A percentile compares a stretch with the other conserved stretches of the same genome.
phyloP scores from a whole-genome alignment of 2,888 invertebrate genomes.

The Operophtera brumata region DNA sequence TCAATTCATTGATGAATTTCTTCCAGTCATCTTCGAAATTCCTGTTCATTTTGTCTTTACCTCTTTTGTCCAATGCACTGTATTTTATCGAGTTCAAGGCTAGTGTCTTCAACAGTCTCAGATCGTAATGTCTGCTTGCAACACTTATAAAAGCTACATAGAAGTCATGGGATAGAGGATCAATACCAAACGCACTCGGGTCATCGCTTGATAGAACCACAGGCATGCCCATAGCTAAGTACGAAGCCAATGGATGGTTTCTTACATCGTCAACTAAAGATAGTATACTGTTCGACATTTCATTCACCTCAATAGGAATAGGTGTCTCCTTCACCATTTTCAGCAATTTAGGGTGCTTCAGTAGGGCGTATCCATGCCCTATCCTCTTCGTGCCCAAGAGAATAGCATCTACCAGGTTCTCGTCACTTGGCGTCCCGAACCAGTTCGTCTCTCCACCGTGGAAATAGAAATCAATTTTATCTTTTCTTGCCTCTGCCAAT shows the following conservation, averaged over 20 bases:
- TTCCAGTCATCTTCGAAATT: slow-evolving; percentile 57
- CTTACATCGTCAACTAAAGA: slow-evolving; percentile 85
- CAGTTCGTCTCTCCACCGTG: slow-evolving; percentile 92
- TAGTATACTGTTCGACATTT: slow-evolving; percentile 89
- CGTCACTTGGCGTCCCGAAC: slow-evolving; percentile 83
- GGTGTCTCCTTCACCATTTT: slow-evolving; percentile 76
- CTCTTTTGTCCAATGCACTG: slow-evolving; percentile 72
- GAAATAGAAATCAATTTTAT: slow-evolving; percentile 85
- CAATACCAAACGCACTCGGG: slow-evolving; percentile 87
- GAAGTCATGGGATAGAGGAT: slow-evolving; percentile 88
- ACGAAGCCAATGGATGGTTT: slow-evolving; percentile 86
- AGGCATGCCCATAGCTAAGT: slow-evolving; percentile 85
- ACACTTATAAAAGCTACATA: slow-evolving; percentile 89
- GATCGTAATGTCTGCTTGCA: slow-evolving; percentile 84
- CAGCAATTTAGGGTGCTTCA: slow-evolving; percentile 86
- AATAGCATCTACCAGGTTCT: slow-evolving; percentile 88
- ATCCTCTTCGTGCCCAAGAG: slow-evolving; percentile 87
- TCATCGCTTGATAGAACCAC: slow-evolving; percentile 90
- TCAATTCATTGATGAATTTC: slow-evolving; percentile 52
- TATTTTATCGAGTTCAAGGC: slow-evolving; percentile 87
- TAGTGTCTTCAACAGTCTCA: slow-evolving; percentile 86
- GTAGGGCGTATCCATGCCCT: slow-evolving; percentile 88
- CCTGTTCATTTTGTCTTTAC: slow-evolving; percentile 45
- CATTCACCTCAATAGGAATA: slow-evolving; percentile 89
- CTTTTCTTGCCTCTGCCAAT: slow-evolving; percentile 70